Conservation (phyloP, 2,797 vertebrate genomes). For the Eospalax fontanierii region DNA sequence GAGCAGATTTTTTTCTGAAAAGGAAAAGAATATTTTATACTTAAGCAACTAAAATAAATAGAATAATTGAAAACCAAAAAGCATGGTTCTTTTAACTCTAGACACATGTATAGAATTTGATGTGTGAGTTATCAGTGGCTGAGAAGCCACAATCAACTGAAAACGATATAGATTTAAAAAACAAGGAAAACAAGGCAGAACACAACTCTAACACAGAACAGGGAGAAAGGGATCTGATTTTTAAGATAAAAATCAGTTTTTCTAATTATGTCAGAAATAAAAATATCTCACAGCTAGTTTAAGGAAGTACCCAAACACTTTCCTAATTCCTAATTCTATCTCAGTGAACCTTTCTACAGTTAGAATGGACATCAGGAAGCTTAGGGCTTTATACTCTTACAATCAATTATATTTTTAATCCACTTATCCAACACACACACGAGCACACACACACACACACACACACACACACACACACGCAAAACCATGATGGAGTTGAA, state of each 20-base stretch:
- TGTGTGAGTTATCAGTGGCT: not conserved
- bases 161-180: not conserved
- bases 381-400: not conserved
- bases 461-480: too few species aligned
- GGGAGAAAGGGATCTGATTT: too few species aligned
- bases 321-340: not conserved
- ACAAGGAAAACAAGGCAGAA: not conserved
- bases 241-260: not conserved
- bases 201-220: too few species aligned
- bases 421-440: not conserved
- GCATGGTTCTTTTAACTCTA: not conserved
- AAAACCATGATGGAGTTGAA: not conserved
- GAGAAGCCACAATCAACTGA: not conserved
- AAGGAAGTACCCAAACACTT: not conserved
- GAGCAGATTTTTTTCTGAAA: conserved; percentile 15
- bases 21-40: not conserved
- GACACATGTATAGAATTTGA: not conserved
- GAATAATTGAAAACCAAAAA: conserved; percentile 29
- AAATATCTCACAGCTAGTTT: not conserved
- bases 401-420: not conserved
- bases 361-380: not conserved
- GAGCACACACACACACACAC: too few species aligned
- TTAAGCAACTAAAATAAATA: conserved; percentile 34
- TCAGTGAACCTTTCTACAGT: not conserved
- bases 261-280: not conserved